Base-by-base conservation (phyloP, 2,113 vertebrate genomes). In the Lynx canadensis region DNA sequence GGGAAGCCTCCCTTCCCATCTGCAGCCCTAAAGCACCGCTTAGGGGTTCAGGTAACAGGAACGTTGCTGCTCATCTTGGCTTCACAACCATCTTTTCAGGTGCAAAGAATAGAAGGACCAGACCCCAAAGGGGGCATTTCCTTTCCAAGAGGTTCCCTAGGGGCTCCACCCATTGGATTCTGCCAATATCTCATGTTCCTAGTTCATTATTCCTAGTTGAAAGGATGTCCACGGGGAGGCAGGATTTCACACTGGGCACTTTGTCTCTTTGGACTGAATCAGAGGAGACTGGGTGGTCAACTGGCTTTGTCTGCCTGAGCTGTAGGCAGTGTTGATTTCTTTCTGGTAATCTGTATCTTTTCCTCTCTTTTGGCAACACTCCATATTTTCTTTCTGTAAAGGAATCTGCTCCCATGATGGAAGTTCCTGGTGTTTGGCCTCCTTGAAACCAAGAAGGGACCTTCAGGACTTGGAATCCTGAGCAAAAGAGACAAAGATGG, bases 321-420 rank as follows among this genome's bases (percentile, higher is more conserved):
- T 41, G 3, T 33, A 55, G 9, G 33, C 36, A 11, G 12, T 31
- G 38, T 15, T 57, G 57, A 65, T 41, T 94, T 95, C 7, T 25
- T 71, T 79, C 25, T 31, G 18, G 16, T 65, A 16, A 63, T 79
- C 57, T 86, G 3, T 48, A 25, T 91, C 36, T 87, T 81, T 29
- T 60, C 10, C 14, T 19, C n/a, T 38, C 4, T 93, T 87, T 92
- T 69, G 86, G 33, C 25, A 91, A 79, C 5, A 36, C n/a, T 2
- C n/a, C n/a, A 27, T 48, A 84, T 83, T 95, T 96, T 80, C 74
- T 84, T 85, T 90, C 52, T 79, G 71, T 55, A 89, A 81, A 57
- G 27, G 55, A 92, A 66, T 11, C 13, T 89, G 3, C 21, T 74
- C 36, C 33, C 55, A 55, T 4, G 8, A 63, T 60, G 31, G 38